Conservation (phyloP, 1,140 invertebrate genomes). For the Tyrophagus putrescentiae region DNA sequence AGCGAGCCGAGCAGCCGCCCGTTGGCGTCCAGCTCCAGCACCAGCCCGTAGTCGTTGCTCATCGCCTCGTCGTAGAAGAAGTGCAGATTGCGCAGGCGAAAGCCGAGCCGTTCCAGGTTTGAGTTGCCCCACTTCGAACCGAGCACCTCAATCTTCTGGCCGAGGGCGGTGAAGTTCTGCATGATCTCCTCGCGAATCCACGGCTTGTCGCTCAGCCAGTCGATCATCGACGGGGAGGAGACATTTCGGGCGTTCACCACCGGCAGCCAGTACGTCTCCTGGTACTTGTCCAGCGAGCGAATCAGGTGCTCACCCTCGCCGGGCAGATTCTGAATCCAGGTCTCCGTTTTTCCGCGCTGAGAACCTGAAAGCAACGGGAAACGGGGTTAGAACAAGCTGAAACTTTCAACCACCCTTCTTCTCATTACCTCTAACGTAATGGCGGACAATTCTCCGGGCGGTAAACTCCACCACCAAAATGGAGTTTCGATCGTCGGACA, state of each 20-base stretch:
- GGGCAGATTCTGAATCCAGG: slow-evolving; percentile 60
- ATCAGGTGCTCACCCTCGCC: slow-evolving; percentile 65
- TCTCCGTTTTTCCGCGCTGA: slow-evolving; percentile 52
- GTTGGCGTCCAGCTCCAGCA: slow-evolving; percentile 46
- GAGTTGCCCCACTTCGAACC: slow-evolving; percentile 15
- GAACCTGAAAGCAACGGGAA: slow-evolving; percentile 32
- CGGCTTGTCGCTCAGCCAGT: slow-evolving; percentile 31
- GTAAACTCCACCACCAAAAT: slow-evolving; percentile 49
- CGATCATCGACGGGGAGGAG: slow-evolving; percentile 29
- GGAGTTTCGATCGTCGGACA: slow-evolving; percentile 57
- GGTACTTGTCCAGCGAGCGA: slow-evolving; percentile 36
- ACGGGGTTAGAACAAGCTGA: background rate
- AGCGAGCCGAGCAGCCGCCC: slow-evolving; percentile 45
- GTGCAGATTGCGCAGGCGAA: slow-evolving; percentile 38
- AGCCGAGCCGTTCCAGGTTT: slow-evolving; percentile 19
- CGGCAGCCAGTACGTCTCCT: slow-evolving; percentile 50
- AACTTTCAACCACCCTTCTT: background rate
- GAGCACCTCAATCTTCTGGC: slow-evolving; percentile 23
- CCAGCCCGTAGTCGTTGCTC: slow-evolving; percentile 31
- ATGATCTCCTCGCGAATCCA: slow-evolving; percentile 32
- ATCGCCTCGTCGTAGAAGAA: slow-evolving; percentile 9
- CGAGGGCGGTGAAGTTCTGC: slow-evolving; percentile 27
- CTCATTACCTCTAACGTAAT: slow-evolving; percentile 45
- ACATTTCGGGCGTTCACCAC: slow-evolving; percentile 36
- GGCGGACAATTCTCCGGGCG: slow-evolving; percentile 39